Base-by-base conservation (phyloP, 1,140 invertebrate genomes). In the Diplogasteroides magnus region DNA sequence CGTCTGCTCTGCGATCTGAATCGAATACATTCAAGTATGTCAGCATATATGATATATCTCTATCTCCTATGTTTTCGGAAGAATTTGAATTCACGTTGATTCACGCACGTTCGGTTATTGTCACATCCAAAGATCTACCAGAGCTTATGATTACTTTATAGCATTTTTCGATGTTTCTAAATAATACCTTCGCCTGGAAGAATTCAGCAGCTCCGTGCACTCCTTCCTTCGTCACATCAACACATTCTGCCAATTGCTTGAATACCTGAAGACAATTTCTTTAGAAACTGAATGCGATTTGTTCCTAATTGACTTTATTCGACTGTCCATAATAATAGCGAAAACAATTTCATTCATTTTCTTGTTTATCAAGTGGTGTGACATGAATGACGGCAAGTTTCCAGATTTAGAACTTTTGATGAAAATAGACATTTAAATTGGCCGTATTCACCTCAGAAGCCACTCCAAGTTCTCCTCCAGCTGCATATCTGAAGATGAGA, bases 221-320 rank as follows among this genome's bases (percentile, higher is more conserved):
- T 19, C 70, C 70, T 63, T 72, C 70, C 31, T 72, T 72, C 2
- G 70, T 55, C 27, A 72, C 70, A 29, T 72, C 70, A n/a, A 72
- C 63, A 32, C 64, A 67, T 31, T 67, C 70, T 2, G 70, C 70
- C 23, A 72, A 56, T 23, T 71, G 29, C 31, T 67, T 67, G 70
- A 72, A 67, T 2, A 71, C 64, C 64, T 67, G 37, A 6, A 29
- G 19, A 31, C 15, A 55, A n/a, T 1, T 14, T 13, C 15, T 61
- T 64, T 57, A 15, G 1, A 64, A n/a, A n/a, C n/a, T n/a, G n/a
- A n/a, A n/a, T n/a, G n/a, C n/a, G n/a, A n/a, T n/a, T n/a, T n/a
- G n/a, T n/a, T n/a, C n/a, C n/a, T n/a, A n/a, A n/a, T n/a, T n/a
- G n/a, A n/a, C n/a, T n/a, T n/a, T n/a, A n/a, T n/a, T n/a, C n/a